Evolutionary conservation across 2,888 invertebrate genomes (phyloP), one percentile per base, ranked within the genome.

Genomic region (Tethea ocularis): DNA sequence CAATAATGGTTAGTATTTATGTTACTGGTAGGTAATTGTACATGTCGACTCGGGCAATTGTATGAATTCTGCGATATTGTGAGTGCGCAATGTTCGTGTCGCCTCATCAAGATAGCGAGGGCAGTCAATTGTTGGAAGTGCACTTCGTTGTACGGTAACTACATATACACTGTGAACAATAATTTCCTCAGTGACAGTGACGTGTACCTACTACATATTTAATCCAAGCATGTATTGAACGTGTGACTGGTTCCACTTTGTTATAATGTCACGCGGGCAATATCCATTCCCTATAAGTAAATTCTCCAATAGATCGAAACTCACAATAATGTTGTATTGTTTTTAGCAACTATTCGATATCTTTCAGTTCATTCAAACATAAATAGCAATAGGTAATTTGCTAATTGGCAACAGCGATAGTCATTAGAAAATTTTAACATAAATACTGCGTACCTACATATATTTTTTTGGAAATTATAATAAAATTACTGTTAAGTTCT

Each of bases 81-180:
- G 33, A 54, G 68, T 67, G 72, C 67, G 66, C 72, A 77, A 73
- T 74, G 80, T 81, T 82, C 82, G 83, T 82, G 84, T 78, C 68
- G 62, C 61, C 67, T 71, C 74, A 83, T 86, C 82, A 77, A 80
- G 84, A 83, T 82, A 80, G 63, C 20, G 53, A 61, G 26, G 38
- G 64, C 67, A 76, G 75, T 80, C 83, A 88, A 87, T 88, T 83
- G 86, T 79, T 68, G 66, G 70, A 74, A 87, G 86, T 87, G 84
- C 85, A 85, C 86, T 83, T 88, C 67, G 82, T 78, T 85, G 86
- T 87, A 67, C 68, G 59, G 60, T 75, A 76, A 78, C 71, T 64
- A n/a, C n/a, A n/a, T n/a, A 69, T 70, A 77, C 68, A 64, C 67
- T 68, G 51, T 60, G 62, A 66, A 62, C 65, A 23, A 68, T 67